These are phyloP conservation scores for Henricia sp. DNA, from an alignment of 53 echinoderm and acorn worm genomes.

Conservation along the genomic window DNA sequence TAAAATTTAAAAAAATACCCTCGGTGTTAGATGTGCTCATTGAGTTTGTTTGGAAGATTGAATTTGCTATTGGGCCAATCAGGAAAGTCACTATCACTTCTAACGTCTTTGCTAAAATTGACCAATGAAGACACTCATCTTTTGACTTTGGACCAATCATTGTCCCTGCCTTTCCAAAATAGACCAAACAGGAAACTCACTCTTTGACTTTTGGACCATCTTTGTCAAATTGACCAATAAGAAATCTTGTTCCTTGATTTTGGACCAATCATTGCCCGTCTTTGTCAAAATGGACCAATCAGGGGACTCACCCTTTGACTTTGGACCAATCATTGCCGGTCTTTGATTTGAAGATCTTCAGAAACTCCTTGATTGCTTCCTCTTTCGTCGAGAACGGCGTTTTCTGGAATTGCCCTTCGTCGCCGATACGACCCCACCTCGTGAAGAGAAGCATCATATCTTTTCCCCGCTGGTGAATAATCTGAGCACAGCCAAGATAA, in stretches of 20 bases:
- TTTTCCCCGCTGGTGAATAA: constrained; percentile 90
- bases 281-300: background rate
- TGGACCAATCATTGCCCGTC: background rate
- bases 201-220: too few species aligned
- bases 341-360: constrained; percentile 92
- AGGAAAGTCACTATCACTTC: too few species aligned
- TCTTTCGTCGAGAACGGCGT: constrained; percentile 77
- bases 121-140: constrained; percentile 61
- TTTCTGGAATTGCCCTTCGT: constrained; percentile 83
- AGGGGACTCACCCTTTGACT: constrained; percentile 78
- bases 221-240: background rate
- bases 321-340: constrained; percentile 87
- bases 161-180: too few species aligned
- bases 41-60: too few species aligned
- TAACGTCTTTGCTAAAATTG: background rate
- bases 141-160: constrained; percentile 83
- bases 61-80: background rate
- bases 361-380: constrained; percentile 85
- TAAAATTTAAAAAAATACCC: too few species aligned
- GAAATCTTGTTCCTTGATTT: constrained; percentile 63
- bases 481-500: too few species aligned
- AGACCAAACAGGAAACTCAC: too few species aligned
- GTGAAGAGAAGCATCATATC: constrained; percentile 87
- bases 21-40: too few species aligned
- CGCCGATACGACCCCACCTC: constrained; percentile 89